These are phyloP conservation scores for Yoshiicerus persimilis DNA, from an alignment of 1,140 invertebrate species.

Conservation along the genomic window DNA sequence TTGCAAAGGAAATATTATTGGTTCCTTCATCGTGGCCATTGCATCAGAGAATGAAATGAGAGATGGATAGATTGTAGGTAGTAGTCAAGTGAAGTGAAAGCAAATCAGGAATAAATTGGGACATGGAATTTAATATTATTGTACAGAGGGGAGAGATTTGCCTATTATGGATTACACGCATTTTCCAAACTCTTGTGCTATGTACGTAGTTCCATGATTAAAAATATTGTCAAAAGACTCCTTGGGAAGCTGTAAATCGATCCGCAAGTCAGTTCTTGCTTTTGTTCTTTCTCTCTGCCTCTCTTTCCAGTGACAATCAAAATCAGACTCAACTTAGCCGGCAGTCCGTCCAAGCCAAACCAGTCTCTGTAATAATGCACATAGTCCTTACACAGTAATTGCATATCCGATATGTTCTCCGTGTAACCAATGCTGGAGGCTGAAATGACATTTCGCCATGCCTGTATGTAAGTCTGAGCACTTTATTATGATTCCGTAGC, in stretches of 20 bases:
- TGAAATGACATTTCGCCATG: not conserved
- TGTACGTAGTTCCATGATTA: not conserved
- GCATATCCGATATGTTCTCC: not conserved
- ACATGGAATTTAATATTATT: constrained; percentile 1
- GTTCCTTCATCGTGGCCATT: not conserved
- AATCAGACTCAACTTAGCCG: not conserved
- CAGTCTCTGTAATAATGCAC: not conserved
- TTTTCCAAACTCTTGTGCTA: not conserved
- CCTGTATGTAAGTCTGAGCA: too few relatives aligned
- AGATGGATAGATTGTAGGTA: not conserved
- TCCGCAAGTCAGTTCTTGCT: not conserved
- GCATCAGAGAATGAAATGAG: not conserved
- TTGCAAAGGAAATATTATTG: not conserved
- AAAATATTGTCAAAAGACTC: not conserved
- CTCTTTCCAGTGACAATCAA: not conserved
- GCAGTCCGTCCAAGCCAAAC: not conserved
- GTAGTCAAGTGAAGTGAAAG: not conserved
- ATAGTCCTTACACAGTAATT: too few relatives aligned
- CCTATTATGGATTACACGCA: not conserved
- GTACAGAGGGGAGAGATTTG: constrained; percentile 7
- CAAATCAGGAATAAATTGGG: not conserved
- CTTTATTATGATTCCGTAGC: not conserved
- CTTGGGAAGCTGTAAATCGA: not conserved
- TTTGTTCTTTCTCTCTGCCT: not conserved
- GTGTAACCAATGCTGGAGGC: not conserved